Percentiles rank a stretch among this genome's conserved stretches.
These are phyloP conservation scores for Pandemis heparana DNA, from an alignment of 2,888 invertebrate species.

Conservation along the genomic window DNA sequence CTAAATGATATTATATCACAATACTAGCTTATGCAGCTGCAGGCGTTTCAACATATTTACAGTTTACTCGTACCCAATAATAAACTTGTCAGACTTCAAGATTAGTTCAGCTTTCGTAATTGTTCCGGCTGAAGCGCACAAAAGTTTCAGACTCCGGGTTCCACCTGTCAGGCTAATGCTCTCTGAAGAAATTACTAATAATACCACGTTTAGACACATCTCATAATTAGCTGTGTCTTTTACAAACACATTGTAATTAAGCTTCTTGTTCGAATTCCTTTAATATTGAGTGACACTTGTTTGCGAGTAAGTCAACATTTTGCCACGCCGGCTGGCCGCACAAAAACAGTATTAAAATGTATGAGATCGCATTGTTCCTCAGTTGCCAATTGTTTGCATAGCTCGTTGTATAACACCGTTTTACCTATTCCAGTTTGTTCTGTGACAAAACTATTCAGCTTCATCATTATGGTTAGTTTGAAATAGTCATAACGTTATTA, in stretches of 20 bases:
- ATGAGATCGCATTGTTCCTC: conserved; percentile 67
- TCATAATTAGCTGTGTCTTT: conserved; percentile 23
- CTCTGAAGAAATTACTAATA: conserved; percentile 24
- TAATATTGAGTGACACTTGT: conserved; percentile 51
- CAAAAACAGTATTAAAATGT: conserved; percentile 67
- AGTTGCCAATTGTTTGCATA: conserved; percentile 55
- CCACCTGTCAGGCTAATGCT: conserved; percentile 10
- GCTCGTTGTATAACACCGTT: conserved; percentile 54
- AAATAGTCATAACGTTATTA: background rate
- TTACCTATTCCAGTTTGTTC: conserved; percentile 21
- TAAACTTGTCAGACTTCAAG: background rate
- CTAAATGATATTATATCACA: background rate
- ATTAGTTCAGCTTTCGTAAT: conserved; percentile 32
- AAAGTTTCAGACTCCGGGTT: background rate
- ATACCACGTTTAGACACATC: conserved; percentile 29
- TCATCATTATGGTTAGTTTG: background rate
- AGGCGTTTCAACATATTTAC: conserved; percentile 1
- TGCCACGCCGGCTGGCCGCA: conserved; percentile 52
- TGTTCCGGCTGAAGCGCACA: conserved; percentile 5
- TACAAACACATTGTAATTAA: conserved; percentile 33
- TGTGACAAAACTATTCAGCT: conserved; percentile 1
- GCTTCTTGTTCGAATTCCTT: conserved; percentile 52
- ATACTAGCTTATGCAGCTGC: background rate
- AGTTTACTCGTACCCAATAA: background rate
- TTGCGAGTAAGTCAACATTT: conserved; percentile 55